Evolutionary conservation across 2,113 vertebrate species (phyloP).

Genomic region (Deroptyus accipitrinus): DNA sequence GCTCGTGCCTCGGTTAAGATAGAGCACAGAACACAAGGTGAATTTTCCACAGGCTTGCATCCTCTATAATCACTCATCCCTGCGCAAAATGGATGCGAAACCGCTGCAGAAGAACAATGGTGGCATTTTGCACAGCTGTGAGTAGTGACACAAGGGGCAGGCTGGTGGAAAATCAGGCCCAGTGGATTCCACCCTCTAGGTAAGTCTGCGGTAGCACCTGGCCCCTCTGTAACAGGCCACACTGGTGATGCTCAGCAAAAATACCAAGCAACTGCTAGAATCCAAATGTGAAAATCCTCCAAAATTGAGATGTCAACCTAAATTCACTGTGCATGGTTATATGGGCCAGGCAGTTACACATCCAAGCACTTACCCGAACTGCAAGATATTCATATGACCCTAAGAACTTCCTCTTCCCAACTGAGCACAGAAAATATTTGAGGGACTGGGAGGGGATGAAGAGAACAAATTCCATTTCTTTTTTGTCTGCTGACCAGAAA

Average conservation of each 20-base stretch:
- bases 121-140: background rate
- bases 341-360: background rate
- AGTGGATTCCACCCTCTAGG: background rate
- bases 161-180: slow-evolving; percentile 6
- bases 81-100: background rate
- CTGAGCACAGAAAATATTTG: background rate
- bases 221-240: background rate
- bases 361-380: background rate
- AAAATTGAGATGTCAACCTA: background rate
- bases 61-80: slow-evolving; percentile 33
- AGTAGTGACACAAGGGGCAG: background rate
- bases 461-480: background rate
- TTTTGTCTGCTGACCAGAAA: background rate
- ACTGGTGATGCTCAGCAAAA: background rate
- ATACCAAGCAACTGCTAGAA: background rate
- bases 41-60: slow-evolving; percentile 51
- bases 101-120: slow-evolving; percentile 23
- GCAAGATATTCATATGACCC: background rate
- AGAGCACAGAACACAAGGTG: slow-evolving; percentile 39
- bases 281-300: background rate
- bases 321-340: background rate
- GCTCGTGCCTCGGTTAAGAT: background rate
- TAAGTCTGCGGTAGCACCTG: background rate
- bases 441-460: background rate
- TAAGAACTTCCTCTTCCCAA: background rate